Evolutionary conservation across 2,113 vertebrate genomes (phyloP).

Genomic region (Sylvietta virens): DNA sequence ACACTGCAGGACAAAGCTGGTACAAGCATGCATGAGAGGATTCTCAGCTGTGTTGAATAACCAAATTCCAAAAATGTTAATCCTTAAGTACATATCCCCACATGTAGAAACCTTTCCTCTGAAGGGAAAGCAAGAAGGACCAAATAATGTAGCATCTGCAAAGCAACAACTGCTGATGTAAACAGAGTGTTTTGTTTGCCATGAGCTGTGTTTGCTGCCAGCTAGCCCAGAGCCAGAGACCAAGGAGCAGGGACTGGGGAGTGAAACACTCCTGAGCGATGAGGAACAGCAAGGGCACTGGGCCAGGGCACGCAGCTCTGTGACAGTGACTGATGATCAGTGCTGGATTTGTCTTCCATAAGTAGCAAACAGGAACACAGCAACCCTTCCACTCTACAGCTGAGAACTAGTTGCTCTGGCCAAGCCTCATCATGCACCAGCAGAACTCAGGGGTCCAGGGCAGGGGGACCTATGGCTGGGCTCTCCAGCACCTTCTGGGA

Average conservation of each 20-base stretch:
- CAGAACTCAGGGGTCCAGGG: background rate
- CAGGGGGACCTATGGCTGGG: no score
- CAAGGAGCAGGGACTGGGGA: background rate
- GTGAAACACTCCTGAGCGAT: rapidly evolving
- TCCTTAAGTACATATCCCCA: background rate
- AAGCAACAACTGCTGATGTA: background rate
- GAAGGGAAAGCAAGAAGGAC: background rate
- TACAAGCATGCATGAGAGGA: background rate
- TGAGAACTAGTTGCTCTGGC: background rate
- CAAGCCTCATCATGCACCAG: no score
- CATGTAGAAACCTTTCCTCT: background rate
- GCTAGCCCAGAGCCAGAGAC: background rate
- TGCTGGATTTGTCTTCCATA: background rate
- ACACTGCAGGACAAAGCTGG: background rate
- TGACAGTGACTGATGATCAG: background rate
- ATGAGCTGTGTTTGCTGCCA: background rate
- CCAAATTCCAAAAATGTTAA: background rate
- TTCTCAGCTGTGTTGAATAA: background rate
- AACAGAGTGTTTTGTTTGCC: background rate
- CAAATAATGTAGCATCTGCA: rapidly evolving
- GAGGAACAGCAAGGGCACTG: background rate
- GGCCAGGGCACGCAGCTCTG: background rate
- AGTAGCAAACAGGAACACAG: background rate
- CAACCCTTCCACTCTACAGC: background rate
- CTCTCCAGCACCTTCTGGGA: background rate